Base-by-base conservation (phyloP, 2,113 vertebrate species). In the Rhinopomastus cyanomelas region DNA sequence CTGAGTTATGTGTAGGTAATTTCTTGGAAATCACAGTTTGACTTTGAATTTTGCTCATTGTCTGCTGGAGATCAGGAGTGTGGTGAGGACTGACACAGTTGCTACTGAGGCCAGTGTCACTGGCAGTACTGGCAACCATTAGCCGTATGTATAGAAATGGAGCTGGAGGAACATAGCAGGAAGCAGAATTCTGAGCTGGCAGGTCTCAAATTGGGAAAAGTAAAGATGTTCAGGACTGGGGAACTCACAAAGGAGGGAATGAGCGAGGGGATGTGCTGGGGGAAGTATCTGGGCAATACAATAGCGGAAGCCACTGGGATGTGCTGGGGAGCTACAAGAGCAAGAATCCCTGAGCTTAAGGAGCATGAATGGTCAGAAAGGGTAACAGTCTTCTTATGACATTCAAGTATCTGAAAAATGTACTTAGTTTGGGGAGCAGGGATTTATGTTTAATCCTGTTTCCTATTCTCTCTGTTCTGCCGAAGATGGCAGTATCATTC, bases 211-310 rank as follows among this genome's bases (percentile, higher is more conserved):
- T 0, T 32, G 49, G 55, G 55, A 65, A 39, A 51, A 30, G 34
- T 29, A 37, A 34, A 36, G 30, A 46, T 69, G 5, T 26, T 73
- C 30, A 46, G 71, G 20, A 56, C 29, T 32, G 6, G 6, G 29
- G 20, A 16, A 5, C 52, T 85, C 23, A 19, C 0, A 4, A 12
- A 30, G 29, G 29, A 14, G 61, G 29, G 57, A 44, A 26, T 7
- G 25, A 18, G 9, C 52, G n/a, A 51, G 17, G 34, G 7, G 18
- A 0, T 1, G 32, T 0, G 1, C 32, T 42, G 66, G 36, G 51
- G 32, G 37, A 44, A 56, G 16, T 39, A 15, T 62, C 20, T 26
- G 27, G 20, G 30, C 5, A 4, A 12, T 68, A 25, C 3, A 1
- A 2, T 59, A 30, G 15, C 65, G 39, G 34, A 52, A 71, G 25